Base-by-base conservation (phyloP, 2,888 invertebrate genomes). In the Automeris io region DNA sequence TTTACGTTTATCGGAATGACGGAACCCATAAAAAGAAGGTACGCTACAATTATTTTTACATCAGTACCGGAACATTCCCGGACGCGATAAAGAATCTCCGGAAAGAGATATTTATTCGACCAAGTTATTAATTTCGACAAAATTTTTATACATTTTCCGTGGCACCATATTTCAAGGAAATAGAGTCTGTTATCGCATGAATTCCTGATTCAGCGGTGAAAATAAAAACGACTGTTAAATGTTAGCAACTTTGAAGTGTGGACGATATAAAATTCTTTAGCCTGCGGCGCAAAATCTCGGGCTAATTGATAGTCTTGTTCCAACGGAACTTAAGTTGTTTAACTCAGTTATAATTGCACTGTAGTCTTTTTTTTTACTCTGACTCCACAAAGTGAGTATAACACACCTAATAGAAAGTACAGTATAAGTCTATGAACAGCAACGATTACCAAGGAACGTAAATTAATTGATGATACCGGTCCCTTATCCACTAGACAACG, bases 261-360 rank as follows among this genome's bases (percentile, higher is more conserved):
- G 55, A 53, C 46, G 64, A 57, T 70, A 73, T 76, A 74, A 72
- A 75, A 72, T 68, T 74, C 65, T 66, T 67, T 59, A 56, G 63
- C 59, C 59, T 49, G 61, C 67, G 64, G 71, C 68, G 69, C 62
- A 57, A 74, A 77, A 75, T 72, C 73, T 67, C 67, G 51, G 63
- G 61, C 64, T 72, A 73, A 77, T 76, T 74, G 69, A 66, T 61
- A 57, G 59, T 57, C 62, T 68, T 70, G 70, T 73, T 71, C 61
- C 62, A 61, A 69, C 63, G 62, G 62, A 69, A 74, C 16, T 29
- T 16, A 13, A 29, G 16, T 29, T 29, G 5, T 13, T 8, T 16
- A 29, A 29, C n/a, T 16, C 16, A 16, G 16, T 16, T 29, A 16
- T 16, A n/a, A 8, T 16, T 29, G 13, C 7, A 13, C 12, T 7